A percentile compares a stretch with the other conserved stretches of the same genome.
phyloP scores from a whole-genome alignment of 2,797 vertebrate species.

The Lepidocolaptes lacrymiger region DNA sequence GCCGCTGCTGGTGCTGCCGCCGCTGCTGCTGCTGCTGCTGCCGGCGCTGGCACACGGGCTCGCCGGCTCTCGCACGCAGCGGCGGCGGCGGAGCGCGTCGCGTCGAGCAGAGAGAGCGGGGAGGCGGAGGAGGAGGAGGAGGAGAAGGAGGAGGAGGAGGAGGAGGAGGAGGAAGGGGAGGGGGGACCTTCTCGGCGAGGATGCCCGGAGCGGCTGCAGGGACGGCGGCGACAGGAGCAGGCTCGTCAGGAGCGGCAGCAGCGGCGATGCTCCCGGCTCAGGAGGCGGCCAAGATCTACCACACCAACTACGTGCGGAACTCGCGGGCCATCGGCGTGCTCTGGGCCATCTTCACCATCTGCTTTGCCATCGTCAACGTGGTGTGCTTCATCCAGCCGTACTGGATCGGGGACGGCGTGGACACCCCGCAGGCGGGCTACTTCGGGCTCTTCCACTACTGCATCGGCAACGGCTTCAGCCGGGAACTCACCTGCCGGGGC shows the following conservation, averaged over 20 bases:
- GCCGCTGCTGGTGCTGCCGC: background rate
- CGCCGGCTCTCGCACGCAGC: slow-evolving; percentile 39
- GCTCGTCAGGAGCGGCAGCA: slow-evolving; percentile 80
- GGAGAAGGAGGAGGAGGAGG: background rate
- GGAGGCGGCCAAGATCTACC: slow-evolving; percentile 95
- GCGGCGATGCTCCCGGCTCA: slow-evolving; percentile 93
- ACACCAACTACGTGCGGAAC: slow-evolving; percentile 95
- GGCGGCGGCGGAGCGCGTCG: slow-evolving; percentile 23
- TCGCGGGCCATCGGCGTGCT: slow-evolving; percentile 93
- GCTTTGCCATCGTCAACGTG: slow-evolving; percentile 95
- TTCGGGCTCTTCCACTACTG: slow-evolving; percentile 97
- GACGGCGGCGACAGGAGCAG: slow-evolving; percentile 77
- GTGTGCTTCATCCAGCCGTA: slow-evolving; percentile 96
- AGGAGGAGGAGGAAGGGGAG: slow-evolving; percentile 34
- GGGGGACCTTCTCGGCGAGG: slow-evolving; percentile 66
- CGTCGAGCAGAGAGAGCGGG: background rate
- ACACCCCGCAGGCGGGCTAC: slow-evolving; percentile 94
- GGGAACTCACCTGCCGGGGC: slow-evolving; percentile 90
- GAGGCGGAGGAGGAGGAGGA: background rate
- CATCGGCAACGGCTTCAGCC: slow-evolving; percentile 88
- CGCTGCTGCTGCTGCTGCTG: background rate
- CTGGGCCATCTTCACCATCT: slow-evolving; percentile 97
- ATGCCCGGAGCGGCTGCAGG: slow-evolving; percentile 76
- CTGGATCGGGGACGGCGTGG: slow-evolving; percentile 95
- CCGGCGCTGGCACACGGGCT: slow-evolving; percentile 31